Evolutionary conservation across 2,888 invertebrate genomes (phyloP).

Genomic region (Drosophila falleni): DNA sequence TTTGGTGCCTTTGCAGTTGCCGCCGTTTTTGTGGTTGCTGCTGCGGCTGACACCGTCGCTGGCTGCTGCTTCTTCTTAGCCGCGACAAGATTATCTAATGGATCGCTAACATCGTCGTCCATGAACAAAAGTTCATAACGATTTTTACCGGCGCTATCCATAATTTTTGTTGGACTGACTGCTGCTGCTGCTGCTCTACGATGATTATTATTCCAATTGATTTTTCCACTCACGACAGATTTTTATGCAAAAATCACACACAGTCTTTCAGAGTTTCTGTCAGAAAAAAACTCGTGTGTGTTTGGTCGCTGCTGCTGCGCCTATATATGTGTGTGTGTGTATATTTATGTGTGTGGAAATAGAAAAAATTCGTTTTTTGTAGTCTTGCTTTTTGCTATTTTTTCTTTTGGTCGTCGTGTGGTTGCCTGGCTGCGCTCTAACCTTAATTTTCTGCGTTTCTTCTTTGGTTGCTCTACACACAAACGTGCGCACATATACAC

Average conservation of each 20-base stretch:
- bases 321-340: conserved; percentile 44
- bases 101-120: conserved; percentile 85
- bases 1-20: conserved; percentile 63
- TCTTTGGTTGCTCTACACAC: conserved; percentile 73
- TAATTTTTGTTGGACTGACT: conserved; percentile 59
- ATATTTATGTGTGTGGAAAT: conserved; percentile 31
- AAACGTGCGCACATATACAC: conserved; percentile 54
- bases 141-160: conserved; percentile 85
- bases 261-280: conserved; percentile 53
- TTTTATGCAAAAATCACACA: conserved; percentile 60
- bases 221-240: conserved; percentile 59
- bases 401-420: conserved; percentile 55
- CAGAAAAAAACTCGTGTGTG: conserved; percentile 62
- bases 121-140: conserved; percentile 86
- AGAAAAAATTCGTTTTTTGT: conserved; percentile 60
- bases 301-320: conserved; percentile 55
- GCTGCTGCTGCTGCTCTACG: conserved; percentile 45
- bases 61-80: conserved; percentile 83
- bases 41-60: conserved; percentile 51
- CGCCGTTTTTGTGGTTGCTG: conserved; percentile 58
- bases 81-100: conserved; percentile 85
- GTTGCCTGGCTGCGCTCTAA: conserved; percentile 77
- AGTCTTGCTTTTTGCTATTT: conserved; percentile 63
- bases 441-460: conserved; percentile 83
- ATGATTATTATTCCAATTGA: conserved; percentile 56